Evolutionary conservation across 2,113 vertebrate genomes (phyloP).

Genomic region (Psittacula cyanocephala): DNA sequence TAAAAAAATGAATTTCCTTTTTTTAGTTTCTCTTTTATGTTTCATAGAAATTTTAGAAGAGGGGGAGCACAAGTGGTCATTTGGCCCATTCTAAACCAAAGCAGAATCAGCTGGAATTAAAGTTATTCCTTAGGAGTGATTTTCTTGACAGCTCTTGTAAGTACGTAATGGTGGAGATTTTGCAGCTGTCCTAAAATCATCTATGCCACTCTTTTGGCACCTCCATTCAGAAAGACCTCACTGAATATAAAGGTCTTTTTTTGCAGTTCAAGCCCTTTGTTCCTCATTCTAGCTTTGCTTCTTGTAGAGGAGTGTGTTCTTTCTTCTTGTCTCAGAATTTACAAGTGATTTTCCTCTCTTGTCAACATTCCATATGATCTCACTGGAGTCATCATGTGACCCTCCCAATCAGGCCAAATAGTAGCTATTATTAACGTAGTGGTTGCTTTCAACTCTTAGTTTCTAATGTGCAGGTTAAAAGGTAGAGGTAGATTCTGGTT

Average conservation of each 20-base stretch:
- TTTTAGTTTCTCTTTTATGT: not conserved
- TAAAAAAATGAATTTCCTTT: not conserved
- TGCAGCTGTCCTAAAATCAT: not conserved
- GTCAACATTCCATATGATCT: not conserved
- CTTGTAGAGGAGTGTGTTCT: not conserved
- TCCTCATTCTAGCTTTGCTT: not conserved
- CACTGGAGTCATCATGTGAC: not conserved
- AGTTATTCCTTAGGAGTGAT: not conserved
- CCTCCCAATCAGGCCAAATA: not conserved
- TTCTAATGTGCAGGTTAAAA: not conserved
- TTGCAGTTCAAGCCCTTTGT: not conserved
- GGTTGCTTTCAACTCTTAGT: not conserved
- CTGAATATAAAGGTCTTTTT: not conserved
- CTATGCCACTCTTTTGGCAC: not conserved
- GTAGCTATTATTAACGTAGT: not conserved
- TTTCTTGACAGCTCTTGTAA: not conserved
- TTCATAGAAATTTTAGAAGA: not conserved
- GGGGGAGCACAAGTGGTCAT: not conserved
- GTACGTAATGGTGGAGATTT: not conserved
- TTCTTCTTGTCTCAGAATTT: not conserved
- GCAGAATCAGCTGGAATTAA: not conserved
- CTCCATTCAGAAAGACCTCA: not conserved
- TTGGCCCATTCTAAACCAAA: not conserved
- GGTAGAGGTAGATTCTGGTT: not conserved
- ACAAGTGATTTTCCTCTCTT: not conserved